Evolutionary conservation across 2,113 vertebrate genomes (phyloP), one percentile per base, ranked within the genome.

Genomic region (Alligator sinensis): DNA sequence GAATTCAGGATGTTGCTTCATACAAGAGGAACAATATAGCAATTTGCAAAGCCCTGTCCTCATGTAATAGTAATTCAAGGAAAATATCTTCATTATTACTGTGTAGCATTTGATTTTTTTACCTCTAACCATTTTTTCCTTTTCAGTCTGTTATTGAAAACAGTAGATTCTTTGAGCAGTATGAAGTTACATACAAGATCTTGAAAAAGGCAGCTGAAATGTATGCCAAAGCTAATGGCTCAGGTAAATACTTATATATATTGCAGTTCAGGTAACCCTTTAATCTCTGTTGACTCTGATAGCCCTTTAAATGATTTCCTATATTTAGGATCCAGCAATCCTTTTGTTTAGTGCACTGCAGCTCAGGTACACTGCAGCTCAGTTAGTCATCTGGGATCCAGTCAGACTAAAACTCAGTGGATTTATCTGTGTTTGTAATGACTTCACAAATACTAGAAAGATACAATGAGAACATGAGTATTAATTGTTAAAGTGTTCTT

Each of bases 81-180:
- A 75, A 90, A 76, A 59, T 68, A 27, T 47, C 22, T 1, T 11
- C 59, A 28, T 76, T 92, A 3, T 75, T 91, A 93, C 79, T 66
- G 10, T 1, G 4, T 30, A 11, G 68, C 17, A 30, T 55, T 95
- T 82, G 22, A 14, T 92, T 94, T 94, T 59, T 17, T 64, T 1
- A 62, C 4, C 77, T 83, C 4, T 83, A 57, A 96, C 80, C 1
- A 7, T 63, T 63, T 22, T 58, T 60, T 55, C 80, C 22, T n/a
- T 94, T 95, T 96, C 97, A 99, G 99, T 97, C 98, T 76, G 99
- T 99, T 91, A 99, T 99, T 90, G 99, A 99, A 97, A 99, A 99
- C 47, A 99, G 98, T 96, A 98, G 98, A 92, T 99, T 99, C 97
- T 99, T 99, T 96, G 99, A 99, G 57, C 99, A 99, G 76, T 99